Evolutionary conservation across 2,888 invertebrate species (phyloP), one percentile per base, ranked within the genome.

Genomic region (Chrysotoxum bicinctum): DNA sequence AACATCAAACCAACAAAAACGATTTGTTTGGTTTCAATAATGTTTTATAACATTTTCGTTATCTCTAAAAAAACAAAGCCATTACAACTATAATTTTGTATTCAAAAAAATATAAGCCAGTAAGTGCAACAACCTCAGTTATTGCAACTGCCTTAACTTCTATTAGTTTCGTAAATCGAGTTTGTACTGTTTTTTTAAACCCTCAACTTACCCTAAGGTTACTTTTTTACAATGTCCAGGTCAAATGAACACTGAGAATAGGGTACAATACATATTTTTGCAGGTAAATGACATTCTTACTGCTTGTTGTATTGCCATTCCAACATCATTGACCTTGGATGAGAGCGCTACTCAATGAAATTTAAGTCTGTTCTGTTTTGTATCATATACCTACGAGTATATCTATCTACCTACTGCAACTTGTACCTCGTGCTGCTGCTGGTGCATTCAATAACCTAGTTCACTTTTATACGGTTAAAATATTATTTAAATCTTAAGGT

Each of bases 311-410:
- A 26, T 43, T 30, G 10, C 3, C 0, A 43, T 43, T 40, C 26
- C 16, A 40, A 60, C 26, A 43, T 16, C 26, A 62, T 64, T 64
- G 64, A 64, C 64, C 64, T 64, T 64, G 64, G 32, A n/a, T 8
- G 60, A 60, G 60, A 62, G 62, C 30, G 0, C n/a, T 62, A 3
- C 32, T 45, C 45, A 45, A 64, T 64, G 64, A 64, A 45, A 45
- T 64, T 26, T 62, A 37, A 21, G 4, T 58, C 35, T 21, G 35
- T 30, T 64, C 30, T 64, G 26, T 30, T n/a, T 60, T 40, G 21
- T 37, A 60, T 9, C 6, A 9, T 0, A 23, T 23, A n/a, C n/a
- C n/a, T n/a, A n/a, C n/a, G n/a, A n/a, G n/a, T n/a, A n/a, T n/a
- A n/a, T n/a, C n/a, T n/a, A 45, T 9, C 19, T 21, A 12, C 12